These are phyloP conservation scores for Gallinago solitaria DNA, from an alignment of 2,797 vertebrate species.

Conservation along the genomic window DNA sequence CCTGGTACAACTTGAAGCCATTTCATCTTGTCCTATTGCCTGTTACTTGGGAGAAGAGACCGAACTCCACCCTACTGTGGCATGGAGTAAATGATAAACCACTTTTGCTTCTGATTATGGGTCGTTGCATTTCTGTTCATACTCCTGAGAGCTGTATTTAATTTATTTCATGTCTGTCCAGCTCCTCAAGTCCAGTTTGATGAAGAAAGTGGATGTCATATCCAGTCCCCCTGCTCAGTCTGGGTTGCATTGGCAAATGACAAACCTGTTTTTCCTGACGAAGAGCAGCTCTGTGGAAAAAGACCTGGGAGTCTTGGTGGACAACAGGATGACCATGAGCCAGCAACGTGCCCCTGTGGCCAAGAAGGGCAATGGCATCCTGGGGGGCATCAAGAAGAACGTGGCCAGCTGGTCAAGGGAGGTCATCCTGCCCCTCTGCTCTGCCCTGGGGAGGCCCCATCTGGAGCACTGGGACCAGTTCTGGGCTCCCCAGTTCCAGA, in stretches of 20 bases:
- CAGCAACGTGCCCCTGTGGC: too few relatives aligned
- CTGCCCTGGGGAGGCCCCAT: too few relatives aligned
- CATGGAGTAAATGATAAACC: accelerated
- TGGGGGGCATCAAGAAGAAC: too few relatives aligned
- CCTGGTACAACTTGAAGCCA: neutral
- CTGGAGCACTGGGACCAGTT: too few relatives aligned
- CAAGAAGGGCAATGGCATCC: too few relatives aligned
- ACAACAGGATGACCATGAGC: too few relatives aligned
- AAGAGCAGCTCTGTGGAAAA: too few relatives aligned
- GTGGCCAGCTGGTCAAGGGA: too few relatives aligned
- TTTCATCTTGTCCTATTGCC: neutral
- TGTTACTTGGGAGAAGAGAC: neutral
- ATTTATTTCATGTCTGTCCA: accelerated
- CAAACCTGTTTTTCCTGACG: neutral
- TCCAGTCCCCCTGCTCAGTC: neutral
- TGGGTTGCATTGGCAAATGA: neutral
- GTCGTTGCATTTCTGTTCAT: accelerated
- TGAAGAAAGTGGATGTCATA: neutral
- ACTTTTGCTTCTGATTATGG: neutral
- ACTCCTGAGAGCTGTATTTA: neutral
- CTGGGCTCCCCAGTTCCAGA: too few relatives aligned
- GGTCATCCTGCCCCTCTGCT: too few relatives aligned
- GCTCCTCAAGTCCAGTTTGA: neutral
- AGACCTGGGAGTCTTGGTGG: too few relatives aligned
- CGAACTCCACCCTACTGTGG: neutral